Evolutionary conservation across 2,797 vertebrate genomes (phyloP).

Genomic region (Gadopsis bispinosus): DNA sequence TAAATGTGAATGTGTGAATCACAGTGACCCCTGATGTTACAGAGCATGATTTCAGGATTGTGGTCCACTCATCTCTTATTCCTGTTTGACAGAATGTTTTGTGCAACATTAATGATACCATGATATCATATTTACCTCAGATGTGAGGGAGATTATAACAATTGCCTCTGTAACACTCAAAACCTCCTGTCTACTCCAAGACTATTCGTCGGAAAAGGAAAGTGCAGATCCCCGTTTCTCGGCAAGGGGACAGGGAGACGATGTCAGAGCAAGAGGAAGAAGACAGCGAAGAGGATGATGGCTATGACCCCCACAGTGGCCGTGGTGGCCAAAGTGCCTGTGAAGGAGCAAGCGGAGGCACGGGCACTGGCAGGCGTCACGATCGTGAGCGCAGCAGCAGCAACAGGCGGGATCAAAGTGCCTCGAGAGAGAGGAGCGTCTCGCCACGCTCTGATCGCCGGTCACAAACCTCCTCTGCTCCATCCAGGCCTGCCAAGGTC

Average conservation of each 20-base stretch:
- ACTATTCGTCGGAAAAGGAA: conserved; percentile 97
- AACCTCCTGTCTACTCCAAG: conserved; percentile 71
- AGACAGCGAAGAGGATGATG: conserved; percentile 94
- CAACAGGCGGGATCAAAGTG: conserved; percentile 87
- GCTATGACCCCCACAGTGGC: conserved; percentile 85
- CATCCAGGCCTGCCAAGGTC: conserved; percentile 93
- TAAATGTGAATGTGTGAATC: background rate
- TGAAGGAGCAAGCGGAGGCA: conserved; percentile 82
- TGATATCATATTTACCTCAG: background rate
- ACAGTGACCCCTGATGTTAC: background rate
- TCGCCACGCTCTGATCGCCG: conserved; percentile 94
- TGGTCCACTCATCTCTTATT: background rate
- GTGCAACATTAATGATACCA: background rate
- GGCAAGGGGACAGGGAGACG: conserved; percentile 91
- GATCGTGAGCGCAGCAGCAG: conserved; percentile 79
- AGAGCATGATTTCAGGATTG: background rate
- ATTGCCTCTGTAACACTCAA: conserved; percentile 5
- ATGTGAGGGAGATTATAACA: background rate
- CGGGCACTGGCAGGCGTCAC: conserved; percentile 72
- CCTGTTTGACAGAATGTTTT: background rate
- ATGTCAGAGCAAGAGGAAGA: conserved; percentile 96
- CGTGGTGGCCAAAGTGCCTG: conserved; percentile 77
- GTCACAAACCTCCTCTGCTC: conserved; percentile 89
- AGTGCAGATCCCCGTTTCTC: conserved; percentile 91
- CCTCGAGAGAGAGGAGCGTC: conserved; percentile 92